Percentiles rank a stretch among this genome's conserved stretches.
Conservation (phyloP, 2,797 vertebrate species). For the Dallia pectoralis region DNA sequence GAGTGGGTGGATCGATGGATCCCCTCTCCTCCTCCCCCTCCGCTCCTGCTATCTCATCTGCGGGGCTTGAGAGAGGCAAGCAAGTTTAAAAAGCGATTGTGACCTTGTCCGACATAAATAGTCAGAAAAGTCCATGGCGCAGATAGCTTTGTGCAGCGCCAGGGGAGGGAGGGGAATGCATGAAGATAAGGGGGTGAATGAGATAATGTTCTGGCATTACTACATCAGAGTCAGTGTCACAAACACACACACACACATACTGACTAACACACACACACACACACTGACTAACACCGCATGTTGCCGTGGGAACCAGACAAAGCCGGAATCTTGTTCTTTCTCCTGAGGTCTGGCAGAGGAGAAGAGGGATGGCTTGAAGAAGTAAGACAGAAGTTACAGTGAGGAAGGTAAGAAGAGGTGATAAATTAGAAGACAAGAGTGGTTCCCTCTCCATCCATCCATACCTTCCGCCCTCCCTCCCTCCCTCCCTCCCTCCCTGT, state of each 20-base stretch:
- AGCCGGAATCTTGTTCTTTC: conserved; percentile 40
- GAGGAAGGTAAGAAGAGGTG: neutral
- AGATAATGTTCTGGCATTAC: conserved; percentile 71
- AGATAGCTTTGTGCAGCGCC: conserved; percentile 77
- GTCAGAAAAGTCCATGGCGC: conserved; percentile 83
- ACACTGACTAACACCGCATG: conserved; percentile 1
- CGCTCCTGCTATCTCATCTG: conserved; percentile 84
- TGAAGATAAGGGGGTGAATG: conserved; percentile 65
- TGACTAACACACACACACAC: conserved; percentile 5
- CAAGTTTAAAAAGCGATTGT: conserved; percentile 89
- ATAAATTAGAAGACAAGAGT: neutral
- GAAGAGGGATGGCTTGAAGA: conserved; percentile 8
- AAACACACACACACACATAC: conserved; percentile 25
- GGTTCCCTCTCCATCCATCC: neutral
- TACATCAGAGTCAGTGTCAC: conserved; percentile 70
- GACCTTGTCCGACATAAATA: conserved; percentile 95
- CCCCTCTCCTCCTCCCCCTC: conserved; percentile 44
- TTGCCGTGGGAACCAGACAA: conserved; percentile 57
- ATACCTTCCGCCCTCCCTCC: too few species aligned
- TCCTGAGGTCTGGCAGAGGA: conserved; percentile 15
- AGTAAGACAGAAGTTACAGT: neutral
- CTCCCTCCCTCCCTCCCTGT: too few species aligned
- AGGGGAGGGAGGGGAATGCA: conserved; percentile 46
- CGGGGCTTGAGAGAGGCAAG: conserved; percentile 78
- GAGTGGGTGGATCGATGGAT: conserved; percentile 73